Evolutionary conservation across 2,797 vertebrate species (phyloP).

Genomic region (Arremon aurantiirostris): DNA sequence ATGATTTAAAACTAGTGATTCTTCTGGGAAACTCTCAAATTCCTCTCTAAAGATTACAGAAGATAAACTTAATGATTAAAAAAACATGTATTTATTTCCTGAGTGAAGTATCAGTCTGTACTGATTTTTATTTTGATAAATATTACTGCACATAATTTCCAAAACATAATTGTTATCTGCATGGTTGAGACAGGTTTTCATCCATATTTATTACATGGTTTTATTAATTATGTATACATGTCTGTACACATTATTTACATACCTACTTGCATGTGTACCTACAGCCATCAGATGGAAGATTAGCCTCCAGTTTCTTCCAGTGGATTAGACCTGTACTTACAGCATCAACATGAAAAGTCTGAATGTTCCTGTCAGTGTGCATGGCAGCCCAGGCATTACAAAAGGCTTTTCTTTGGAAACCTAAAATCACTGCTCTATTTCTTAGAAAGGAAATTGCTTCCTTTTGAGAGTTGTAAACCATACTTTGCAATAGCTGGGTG

Average conservation of each 20-base stretch:
- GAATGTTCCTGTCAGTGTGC: not conserved
- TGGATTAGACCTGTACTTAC: not conserved
- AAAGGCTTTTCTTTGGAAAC: not conserved
- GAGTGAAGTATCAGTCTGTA: not conserved
- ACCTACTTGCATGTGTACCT: not conserved
- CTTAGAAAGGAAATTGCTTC: not conserved
- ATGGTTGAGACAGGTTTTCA: not conserved
- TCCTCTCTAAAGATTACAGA: not conserved
- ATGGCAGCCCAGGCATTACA: not conserved
- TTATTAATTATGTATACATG: not conserved
- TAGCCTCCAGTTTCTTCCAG: not conserved
- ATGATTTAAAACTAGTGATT: conserved; percentile 6
- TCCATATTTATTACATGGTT: not conserved
- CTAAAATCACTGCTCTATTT: not conserved
- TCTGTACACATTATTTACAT: not conserved
- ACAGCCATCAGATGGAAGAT: not conserved
- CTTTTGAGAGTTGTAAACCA: not conserved
- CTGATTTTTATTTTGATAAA: not conserved
- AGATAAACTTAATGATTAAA: not conserved
- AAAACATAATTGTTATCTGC: not conserved
- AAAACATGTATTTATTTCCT: not conserved
- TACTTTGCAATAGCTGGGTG: not conserved
- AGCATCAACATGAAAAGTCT: not conserved
- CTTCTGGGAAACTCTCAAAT: not conserved
- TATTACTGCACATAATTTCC: not conserved